Base-by-base conservation (phyloP, 1,140 invertebrate species). In the Helicoverpa zea region DNA sequence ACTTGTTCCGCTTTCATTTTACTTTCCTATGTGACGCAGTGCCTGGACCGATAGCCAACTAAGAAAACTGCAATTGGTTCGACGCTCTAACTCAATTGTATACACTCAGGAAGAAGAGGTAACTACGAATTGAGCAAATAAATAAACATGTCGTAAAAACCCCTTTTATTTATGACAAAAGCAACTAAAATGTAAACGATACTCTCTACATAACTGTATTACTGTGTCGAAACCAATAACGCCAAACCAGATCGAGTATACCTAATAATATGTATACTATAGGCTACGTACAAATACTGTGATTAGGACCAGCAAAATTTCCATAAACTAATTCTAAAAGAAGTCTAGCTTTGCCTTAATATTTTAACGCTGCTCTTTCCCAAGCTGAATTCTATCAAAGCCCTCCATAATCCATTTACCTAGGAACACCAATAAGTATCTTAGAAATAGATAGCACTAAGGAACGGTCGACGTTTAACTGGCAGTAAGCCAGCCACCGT, bases 1-100 rank as follows among this genome's bases (percentile, higher is more conserved):
- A 84, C 81, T 84, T 84, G 83, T 86, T 85, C 82, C 79, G 80
- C 83, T 87, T 86, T 79, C 83, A 88, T 86, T 87, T 52, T 87
- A 86, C 85, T 89, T 86, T 87, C 82, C 86, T 86, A 83, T 70
- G 47, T 30, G 81, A 86, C 82, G 81, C 72, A 89, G 66, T 56
- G 81, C 11, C 18, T 29, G 18, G 14, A 1, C 35, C 49, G 63
- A 61, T 74, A 52, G 18, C 29, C 68, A 79, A 72, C 64, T 23
- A 18, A 23, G 13, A 52, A 30, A 47, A 29, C 14, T 66, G 63
- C 29, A 23, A 10, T 63, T 35, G 29, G 14, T 61, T 61, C 18
- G 23, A 11, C n/a, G 13, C 52, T n/a, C 35, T 7, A 43, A 43
- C 4, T 1, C 9, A 43, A 43, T 43, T 43, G 35, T 43, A 43